These are phyloP conservation scores for Bombycilla garrulus DNA, from an alignment of 2,113 vertebrate species.

Conservation along the genomic window DNA sequence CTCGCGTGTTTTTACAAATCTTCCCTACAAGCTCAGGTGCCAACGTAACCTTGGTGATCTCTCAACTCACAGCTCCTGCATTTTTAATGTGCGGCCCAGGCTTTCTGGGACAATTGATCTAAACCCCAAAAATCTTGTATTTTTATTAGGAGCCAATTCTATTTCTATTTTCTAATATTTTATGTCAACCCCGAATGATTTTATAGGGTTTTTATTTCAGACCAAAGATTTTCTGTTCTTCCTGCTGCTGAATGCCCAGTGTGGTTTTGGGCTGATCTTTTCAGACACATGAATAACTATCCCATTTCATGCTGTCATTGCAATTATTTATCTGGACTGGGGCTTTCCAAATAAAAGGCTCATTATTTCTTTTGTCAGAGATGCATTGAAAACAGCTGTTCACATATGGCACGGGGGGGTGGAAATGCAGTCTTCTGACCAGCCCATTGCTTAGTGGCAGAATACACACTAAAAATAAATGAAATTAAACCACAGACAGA, in stretches of 20 bases:
- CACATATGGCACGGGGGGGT: not conserved
- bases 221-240: slow-evolving; percentile 1
- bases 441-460: not conserved
- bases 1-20: slow-evolving; percentile 10
- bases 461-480: not conserved
- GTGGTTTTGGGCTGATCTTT: slow-evolving; percentile 33
- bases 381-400: slow-evolving; percentile 32
- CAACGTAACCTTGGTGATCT: not conserved
- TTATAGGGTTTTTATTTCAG: not conserved
- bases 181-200: not conserved
- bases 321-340: slow-evolving; percentile 44
- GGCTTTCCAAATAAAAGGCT: slow-evolving; percentile 41
- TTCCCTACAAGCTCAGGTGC: not conserved
- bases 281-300: slow-evolving; percentile 50
- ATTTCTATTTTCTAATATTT: not conserved
- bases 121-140: not conserved
- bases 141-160: not conserved
- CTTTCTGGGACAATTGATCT: not conserved
- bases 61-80: not conserved
- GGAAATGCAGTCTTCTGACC: not conserved
- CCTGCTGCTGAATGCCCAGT: slow-evolving; percentile 7
- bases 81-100: not conserved
- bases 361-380: slow-evolving; percentile 50
- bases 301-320: slow-evolving; percentile 58
- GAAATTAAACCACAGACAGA: not conserved